phyloP scores from a whole-genome alignment of 2,113 vertebrate genomes.

The Accipiter virgatus region DNA sequence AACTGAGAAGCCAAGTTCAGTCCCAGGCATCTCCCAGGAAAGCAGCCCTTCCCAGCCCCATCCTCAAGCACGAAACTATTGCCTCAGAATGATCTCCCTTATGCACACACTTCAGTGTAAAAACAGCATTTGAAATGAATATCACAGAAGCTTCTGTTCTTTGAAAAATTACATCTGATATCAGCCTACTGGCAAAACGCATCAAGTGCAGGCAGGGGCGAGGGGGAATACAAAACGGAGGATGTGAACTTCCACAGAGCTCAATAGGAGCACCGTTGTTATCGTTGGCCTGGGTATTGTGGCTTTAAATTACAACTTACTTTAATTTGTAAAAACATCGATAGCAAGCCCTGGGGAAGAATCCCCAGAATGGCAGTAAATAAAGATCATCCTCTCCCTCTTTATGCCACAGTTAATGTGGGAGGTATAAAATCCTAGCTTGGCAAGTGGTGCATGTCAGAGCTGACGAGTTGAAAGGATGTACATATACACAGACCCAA shows the following conservation, averaged over 20 bases:
- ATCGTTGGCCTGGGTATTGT: not conserved
- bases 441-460: not conserved
- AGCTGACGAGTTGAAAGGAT: slow-evolving; percentile 7
- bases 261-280: not conserved
- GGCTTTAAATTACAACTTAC: slow-evolving; percentile 36
- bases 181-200: not conserved
- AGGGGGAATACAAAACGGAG: not conserved
- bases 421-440: not conserved
- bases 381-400: slow-evolving; percentile 28
- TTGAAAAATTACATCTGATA: slow-evolving; percentile 9
- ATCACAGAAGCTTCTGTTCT: not conserved
- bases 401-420: not conserved
- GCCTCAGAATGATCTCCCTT: not conserved
- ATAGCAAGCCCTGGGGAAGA: slow-evolving; percentile 1
- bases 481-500: not conserved
- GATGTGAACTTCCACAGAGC: slow-evolving; percentile 13
- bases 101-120: not conserved
- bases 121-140: not conserved
- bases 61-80: not conserved
- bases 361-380: slow-evolving; percentile 9
- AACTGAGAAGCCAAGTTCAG: not conserved
- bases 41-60: not conserved
- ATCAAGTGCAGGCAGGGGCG: not conserved
- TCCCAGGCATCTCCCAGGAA: not conserved
- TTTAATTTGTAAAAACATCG: slow-evolving; percentile 20